These are phyloP conservation scores for Parthenolecanium corni DNA, from an alignment of 2,888 invertebrate genomes.

Conservation along the genomic window DNA sequence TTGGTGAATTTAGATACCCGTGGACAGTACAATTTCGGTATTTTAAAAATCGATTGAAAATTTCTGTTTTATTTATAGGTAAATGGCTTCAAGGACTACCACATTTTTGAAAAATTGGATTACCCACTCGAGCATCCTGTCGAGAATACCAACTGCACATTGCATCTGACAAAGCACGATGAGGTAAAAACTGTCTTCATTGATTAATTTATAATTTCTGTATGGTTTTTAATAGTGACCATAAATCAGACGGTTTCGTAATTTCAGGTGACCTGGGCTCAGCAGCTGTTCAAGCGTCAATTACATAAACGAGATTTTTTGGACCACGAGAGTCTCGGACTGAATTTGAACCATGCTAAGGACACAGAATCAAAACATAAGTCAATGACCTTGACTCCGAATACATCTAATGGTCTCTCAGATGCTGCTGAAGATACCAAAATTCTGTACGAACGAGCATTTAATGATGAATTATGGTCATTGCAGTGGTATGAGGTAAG, in stretches of 20 bases:
- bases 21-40: too few species aligned
- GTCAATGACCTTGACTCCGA: neutral
- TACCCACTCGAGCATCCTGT: conserved; percentile 11
- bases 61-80: neutral
- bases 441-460: conserved; percentile 40
- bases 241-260: neutral
- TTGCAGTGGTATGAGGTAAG: conserved; percentile 83
- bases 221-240: neutral
- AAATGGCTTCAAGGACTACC: conserved; percentile 16
- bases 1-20: too few species aligned
- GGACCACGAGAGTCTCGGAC: neutral
- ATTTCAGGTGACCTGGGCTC: conserved; percentile 11
- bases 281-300: conserved; percentile 7
- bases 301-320: conserved; percentile 13
- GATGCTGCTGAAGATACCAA: conserved; percentile 10
- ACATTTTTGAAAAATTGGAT: conserved; percentile 17
- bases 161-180: conserved; percentile 10
- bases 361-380: neutral
- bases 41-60: too few species aligned
- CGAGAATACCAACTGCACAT: conserved; percentile 4
- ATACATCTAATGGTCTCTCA: neutral
- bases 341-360: neutral
- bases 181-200: conserved; percentile 1
- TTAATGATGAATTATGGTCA: conserved; percentile 76
- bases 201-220: neutral